Base-by-base conservation (phyloP, 2,113 vertebrate species). In the Dicaeum eximium region DNA sequence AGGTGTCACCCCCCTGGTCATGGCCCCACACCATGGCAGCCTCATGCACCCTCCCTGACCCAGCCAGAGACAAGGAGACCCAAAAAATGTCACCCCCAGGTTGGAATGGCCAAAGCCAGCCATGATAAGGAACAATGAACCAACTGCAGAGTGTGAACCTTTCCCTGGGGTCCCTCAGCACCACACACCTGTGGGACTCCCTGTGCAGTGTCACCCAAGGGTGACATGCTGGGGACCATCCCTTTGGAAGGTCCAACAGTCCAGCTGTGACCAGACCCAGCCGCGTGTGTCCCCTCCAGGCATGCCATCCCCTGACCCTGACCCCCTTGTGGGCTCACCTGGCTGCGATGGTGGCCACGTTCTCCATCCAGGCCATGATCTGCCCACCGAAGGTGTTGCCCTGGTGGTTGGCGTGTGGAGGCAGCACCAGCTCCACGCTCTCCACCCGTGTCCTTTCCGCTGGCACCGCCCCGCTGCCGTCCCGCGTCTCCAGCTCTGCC, bases 291-390 rank as follows among this genome's bases (percentile, higher is more conserved):
- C 57, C 31, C 62, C 28, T 86, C 35, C 40, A 33, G 72, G 13
- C 10, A 22, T 0, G 2, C 22, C 10, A 7, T 6, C 1, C 7
- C n/a, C 33, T 2, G 1, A 2, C 4, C 6, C 40, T 1, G 1
- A 37, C 24, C 9, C 56, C 44, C 38, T 1, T 1, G 0, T 5
- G 0, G 0, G 33, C 22, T 90, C 75, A 99, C 99, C 99, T 99
- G 96, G 99, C 99, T 72, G 99, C 98, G 5, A 99, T 99, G 70
- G 99, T 99, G 94, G 99, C 99, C 80, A 99, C 99, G 0, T 99
- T 99, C 96, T 99, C 99, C 99, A 99, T 99, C 99, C 99, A 99
- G 91, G 99, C 99, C 99, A 99, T 99, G 97, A 99, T 99, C 98
- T 99, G 99, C 37, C 99, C 99, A 9, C 99, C 99, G 0, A 99